Base-by-base conservation (phyloP, 2,797 vertebrate species). In the Cygnus olor region DNA sequence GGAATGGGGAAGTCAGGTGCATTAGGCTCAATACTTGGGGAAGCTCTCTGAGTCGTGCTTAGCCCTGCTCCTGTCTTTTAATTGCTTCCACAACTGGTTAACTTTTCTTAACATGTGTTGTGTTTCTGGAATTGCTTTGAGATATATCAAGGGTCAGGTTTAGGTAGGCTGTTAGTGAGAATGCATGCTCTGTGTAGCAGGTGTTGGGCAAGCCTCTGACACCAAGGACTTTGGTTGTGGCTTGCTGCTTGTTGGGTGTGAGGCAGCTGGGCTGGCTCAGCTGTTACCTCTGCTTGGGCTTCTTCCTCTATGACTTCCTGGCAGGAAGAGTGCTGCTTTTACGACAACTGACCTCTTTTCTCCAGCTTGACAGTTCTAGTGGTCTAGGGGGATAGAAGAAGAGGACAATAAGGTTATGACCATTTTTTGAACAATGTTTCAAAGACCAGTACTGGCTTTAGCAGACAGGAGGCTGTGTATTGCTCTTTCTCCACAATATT, bases 131-230 rank as follows among this genome's bases (percentile, higher is more conserved):
- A 40, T 10, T 19, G 9, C n/a, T 47, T 21, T 16, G 4, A 30
- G 22, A 38, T 8, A 13, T 16, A 42, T 20, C 24, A 6, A 38
- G 25, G 8, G 27, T 7, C 20, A 3, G 49, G 32, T 10, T 30
- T 27, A 18, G 6, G 45, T 2, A 18, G 24, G n/a, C 32, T 12
- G 14, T 2, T 7, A 3, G 24, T 3, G 11, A 28, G 45, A 19
- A 15, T 0, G 11, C 10, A 0, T 0, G 3, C 24, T 51, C 16
- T 22, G 20, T 3, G 30, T 2, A 53, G 51, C 8, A 3, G 24
- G 51, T 53, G 51, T 27, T 49, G 49, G 25, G 14, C 49, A 25
- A 25, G 51, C 51, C 14, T 27, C 25, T 53, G 5, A 53, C 25
- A 14, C 47, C 47, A 49, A 49, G 24, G 49, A 12, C 51, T 14